Evolutionary conservation across 30 jellyfish, hydroid and myxozoan genomes (phyloP), one percentile per base, ranked within the genome.

Genomic region (Aurelia aurita complex sp. Pacific): DNA sequence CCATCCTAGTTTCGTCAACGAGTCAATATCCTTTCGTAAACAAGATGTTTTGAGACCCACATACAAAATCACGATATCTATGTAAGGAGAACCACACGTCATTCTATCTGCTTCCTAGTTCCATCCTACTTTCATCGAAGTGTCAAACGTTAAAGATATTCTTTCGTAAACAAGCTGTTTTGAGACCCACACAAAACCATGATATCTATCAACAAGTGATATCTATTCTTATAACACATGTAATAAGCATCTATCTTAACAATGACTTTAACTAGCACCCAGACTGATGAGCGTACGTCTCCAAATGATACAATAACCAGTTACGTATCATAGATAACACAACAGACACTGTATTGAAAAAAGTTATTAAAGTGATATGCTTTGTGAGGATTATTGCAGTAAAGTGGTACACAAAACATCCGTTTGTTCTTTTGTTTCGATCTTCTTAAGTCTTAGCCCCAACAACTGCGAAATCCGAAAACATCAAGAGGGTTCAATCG

Each of bases 271-370:
- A 61, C 70, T 3, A 3, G 32, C 70, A 61, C 8, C 32, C 70
- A 61, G 70, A 61, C 70, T 61, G 70, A 61, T 61, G 70, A 61
- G 36, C 36, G 4, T 23, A 17, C 70, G 70, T 61, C 70, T 61
- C 70, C 36, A 23, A 61, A 61, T 17, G 70, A 61, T 61, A 61
- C 70, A 61, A 61, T 17, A 61, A 61, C 70, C 70, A 61, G 32
- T 61, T 61, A 54, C 78, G 88, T 62, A 34, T 55, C 19, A 36
- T 32, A 77, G 78, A 77, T 77, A 77, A 51, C 43, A 34, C 43
- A 75, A 73, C 61, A 19, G 85, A 42, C 85, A 8, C 52, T 55
- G 18, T 19, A 33, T 77, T 62, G 88, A 36, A 9, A 14, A 19
- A 33, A 7, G 88, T 64, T 57, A 18, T 63, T 51, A 77, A 40